Evolutionary conservation across 2,797 vertebrate genomes (phyloP), one percentile per base, ranked within the genome.

Genomic region (Girardinus metallicus): DNA sequence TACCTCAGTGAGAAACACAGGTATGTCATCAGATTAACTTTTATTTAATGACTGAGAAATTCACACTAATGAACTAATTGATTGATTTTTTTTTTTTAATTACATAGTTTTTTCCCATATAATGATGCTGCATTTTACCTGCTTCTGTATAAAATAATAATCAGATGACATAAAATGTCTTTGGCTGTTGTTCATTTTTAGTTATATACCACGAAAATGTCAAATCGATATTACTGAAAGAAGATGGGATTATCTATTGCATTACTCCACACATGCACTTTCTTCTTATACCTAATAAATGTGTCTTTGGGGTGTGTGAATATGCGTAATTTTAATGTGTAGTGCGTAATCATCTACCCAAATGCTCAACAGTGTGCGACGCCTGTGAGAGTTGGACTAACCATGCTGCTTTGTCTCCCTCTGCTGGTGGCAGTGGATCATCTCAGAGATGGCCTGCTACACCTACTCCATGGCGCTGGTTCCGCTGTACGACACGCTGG

Each of bases 381-480:
- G 74, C 29, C 15, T 66, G 12, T 72, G 74, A 57, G 21, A 62
- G 21, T 43, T 70, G 83, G 57, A 74, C 2, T 86, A 80, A 92
- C 34, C 0, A 44, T 88, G 80, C 51, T 85, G 75, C 82, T 94
- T 83, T 96, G 94, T 95, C 93, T 92, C 94, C 94, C 94, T 89
- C 95, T 96, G 91, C 88, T 96, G 96, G 91, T 29, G 12, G 36
- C 85, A 96, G 96, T 96, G 96, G 95, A 92, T 95, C 36, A 95
- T 96, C 78, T 90, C 96, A 31, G 96, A 96, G 85, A 80, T 96
- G 89, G 96, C 95, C 78, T 96, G 96, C 88, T 96, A 96, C 91
- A 95, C 95, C 0, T 96, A 93, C 93, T 96, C 96, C 53, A 96
- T 96, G 95, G 95, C 91, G 0, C 89, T 96, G 80, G 96, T 96